phyloP scores from a whole-genome alignment of 2,888 invertebrate species.

The Laspeyria flexula region DNA sequence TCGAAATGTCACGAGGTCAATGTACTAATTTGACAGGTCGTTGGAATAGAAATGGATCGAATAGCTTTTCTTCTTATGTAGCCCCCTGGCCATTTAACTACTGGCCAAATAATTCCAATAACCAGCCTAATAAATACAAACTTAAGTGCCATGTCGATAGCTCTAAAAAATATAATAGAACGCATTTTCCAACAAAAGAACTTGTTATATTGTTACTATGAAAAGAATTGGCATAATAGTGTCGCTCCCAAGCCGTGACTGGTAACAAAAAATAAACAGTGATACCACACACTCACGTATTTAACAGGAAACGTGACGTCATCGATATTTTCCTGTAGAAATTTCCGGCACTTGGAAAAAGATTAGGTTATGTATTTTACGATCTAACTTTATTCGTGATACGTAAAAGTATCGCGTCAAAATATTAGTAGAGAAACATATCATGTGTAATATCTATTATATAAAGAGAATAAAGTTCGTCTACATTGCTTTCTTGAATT shows the following conservation, averaged over 20 bases:
- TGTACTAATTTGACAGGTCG: too few relatives aligned
- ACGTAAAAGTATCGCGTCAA: slow-evolving; percentile 19
- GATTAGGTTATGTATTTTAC: slow-evolving; percentile 42
- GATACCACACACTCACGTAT: slow-evolving; percentile 22
- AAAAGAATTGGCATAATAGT: slow-evolving; percentile 23
- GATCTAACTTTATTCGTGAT: slow-evolving; percentile 27
- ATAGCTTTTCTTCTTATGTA: too few relatives aligned
- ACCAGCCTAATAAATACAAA: too few relatives aligned
- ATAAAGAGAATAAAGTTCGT: slow-evolving; percentile 5
- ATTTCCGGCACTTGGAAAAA: slow-evolving; percentile 44
- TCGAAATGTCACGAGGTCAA: too few relatives aligned
- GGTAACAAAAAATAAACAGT: slow-evolving; percentile 33
- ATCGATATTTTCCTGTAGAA: slow-evolving; percentile 37
- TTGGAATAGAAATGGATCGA: too few relatives aligned
- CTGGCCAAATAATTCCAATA: too few relatives aligned
- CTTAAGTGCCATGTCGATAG: slow-evolving; percentile 1
- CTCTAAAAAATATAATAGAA: slow-evolving; percentile 11
- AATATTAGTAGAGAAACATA: slow-evolving; percentile 21
- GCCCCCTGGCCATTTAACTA: too few relatives aligned
- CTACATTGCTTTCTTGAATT: slow-evolving; percentile 11
- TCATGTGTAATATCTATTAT: slow-evolving; percentile 24
- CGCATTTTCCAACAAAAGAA: slow-evolving; percentile 11
- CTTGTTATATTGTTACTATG: slow-evolving; percentile 1
- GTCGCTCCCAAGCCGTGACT: slow-evolving; percentile 13
- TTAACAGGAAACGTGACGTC: slow-evolving; percentile 35